Conservation (phyloP, 2,797 vertebrate genomes). For the Gallinago nigripennis region DNA sequence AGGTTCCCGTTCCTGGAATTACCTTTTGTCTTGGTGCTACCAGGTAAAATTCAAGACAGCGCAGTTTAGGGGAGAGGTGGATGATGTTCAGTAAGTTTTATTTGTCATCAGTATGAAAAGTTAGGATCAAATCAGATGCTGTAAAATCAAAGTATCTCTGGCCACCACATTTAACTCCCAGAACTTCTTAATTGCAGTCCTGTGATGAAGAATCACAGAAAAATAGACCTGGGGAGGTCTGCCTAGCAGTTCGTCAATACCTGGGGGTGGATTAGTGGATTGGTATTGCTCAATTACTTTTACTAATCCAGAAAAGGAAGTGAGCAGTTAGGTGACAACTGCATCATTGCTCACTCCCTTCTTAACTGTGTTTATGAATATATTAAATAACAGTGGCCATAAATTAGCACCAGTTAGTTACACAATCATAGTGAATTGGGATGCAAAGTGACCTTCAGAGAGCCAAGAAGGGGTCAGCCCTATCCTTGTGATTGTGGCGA, state of each 20-base stretch:
- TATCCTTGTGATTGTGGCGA: neutral
- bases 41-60: neutral
- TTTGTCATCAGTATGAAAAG: neutral
- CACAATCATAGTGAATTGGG: neutral
- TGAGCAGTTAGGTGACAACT: constrained; percentile 37
- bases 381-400: constrained; percentile 8
- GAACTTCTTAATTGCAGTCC: neutral
- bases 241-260: neutral
- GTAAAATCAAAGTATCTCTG: neutral
- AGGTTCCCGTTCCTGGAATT: neutral
- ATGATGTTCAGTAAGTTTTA: neutral
- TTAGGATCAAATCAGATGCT: neutral
- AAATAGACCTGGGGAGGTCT: neutral
- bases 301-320: constrained; percentile 55
- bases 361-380: neutral
- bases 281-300: constrained; percentile 40
- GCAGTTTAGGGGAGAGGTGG: neutral
- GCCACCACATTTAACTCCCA: neutral
- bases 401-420: constrained; percentile 8
- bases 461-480: neutral
- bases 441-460: neutral
- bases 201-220: neutral
- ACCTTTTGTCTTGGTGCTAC: neutral
- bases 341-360: constrained; percentile 11
- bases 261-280: constrained; percentile 3